These are phyloP conservation scores for Anastatus disparis DNA, from an alignment of 1,140 invertebrate genomes.

Conservation along the genomic window DNA sequence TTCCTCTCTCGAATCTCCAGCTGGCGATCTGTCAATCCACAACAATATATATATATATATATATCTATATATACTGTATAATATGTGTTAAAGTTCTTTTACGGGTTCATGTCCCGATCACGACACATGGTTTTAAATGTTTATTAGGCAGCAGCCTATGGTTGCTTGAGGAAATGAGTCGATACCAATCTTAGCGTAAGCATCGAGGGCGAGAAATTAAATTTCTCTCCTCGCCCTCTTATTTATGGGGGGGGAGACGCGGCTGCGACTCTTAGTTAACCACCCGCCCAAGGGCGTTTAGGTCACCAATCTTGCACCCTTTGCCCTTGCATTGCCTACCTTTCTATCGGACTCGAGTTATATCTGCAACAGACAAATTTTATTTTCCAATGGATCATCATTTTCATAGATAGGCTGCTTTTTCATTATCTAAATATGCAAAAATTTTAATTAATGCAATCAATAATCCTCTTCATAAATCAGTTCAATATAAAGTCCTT, in stretches of 20 bases:
- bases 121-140: slow-evolving; percentile 71
- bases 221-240: slow-evolving; percentile 35
- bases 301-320: slow-evolving; percentile 54
- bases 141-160: slow-evolving; percentile 70
- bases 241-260: no score
- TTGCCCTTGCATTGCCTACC: background rate
- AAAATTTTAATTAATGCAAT: no score
- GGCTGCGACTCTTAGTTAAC: slow-evolving; percentile 41
- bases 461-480: no score
- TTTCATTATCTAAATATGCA: no score
- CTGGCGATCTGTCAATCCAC: no score
- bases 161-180: slow-evolving; percentile 87
- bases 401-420: no score
- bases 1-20: no score
- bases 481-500: no score
- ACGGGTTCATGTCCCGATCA: slow-evolving; percentile 79
- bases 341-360: background rate
- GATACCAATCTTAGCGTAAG: slow-evolving; percentile 88
- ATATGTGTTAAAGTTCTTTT: slow-evolving; percentile 36
- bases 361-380: background rate
- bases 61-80: no score
- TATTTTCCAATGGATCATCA: no score
- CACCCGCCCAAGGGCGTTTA: no score
- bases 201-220: slow-evolving; percentile 76
- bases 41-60: background rate